phyloP scores from a whole-genome alignment of 2,888 invertebrate species.

The Ceratothoa steindachneri region DNA sequence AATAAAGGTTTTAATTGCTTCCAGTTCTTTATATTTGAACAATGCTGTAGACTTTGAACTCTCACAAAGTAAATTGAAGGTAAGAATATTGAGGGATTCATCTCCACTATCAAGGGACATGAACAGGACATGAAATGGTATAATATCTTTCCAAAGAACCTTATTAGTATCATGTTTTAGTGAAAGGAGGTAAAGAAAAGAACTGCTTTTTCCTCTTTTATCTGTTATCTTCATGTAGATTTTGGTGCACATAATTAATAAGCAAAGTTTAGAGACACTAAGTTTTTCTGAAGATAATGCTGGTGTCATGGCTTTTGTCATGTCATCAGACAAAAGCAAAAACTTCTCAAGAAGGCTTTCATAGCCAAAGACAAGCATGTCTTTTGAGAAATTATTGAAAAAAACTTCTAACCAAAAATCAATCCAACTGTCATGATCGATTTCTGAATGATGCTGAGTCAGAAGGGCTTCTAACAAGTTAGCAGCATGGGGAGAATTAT shows the following conservation, averaged over 20 bases:
- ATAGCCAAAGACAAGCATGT: slow-evolving; percentile 43
- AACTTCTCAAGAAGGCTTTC: slow-evolving; percentile 37
- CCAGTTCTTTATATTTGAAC: slow-evolving; percentile 32
- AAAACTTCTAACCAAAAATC: slow-evolving; percentile 30
- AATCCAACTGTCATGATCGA: slow-evolving; percentile 27
- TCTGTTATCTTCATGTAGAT: not conserved
- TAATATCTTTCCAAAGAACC: slow-evolving; percentile 30
- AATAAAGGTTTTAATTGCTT: slow-evolving; percentile 32
- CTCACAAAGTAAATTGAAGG: slow-evolving; percentile 39
- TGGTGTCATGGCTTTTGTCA: slow-evolving; percentile 4
- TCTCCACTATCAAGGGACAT: slow-evolving; percentile 30
- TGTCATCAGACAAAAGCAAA: slow-evolving; percentile 21
- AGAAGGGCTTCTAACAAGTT: slow-evolving; percentile 35
- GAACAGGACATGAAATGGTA: slow-evolving; percentile 23
- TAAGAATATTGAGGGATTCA: slow-evolving; percentile 33
- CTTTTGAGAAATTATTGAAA: slow-evolving; percentile 30
- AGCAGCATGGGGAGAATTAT: slow-evolving; percentile 28
- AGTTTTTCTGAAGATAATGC: slow-evolving; percentile 17
- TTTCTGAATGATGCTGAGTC: slow-evolving; percentile 26
- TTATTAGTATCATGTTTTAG: not conserved
- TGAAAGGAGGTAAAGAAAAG: too few relatives aligned
- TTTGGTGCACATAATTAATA: slow-evolving; percentile 28
- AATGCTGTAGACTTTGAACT: slow-evolving; percentile 40
- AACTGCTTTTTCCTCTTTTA: not conserved
- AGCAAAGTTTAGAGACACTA: slow-evolving; percentile 28